These are phyloP conservation scores for Trachops cirrhosus DNA, from an alignment of 2,797 vertebrate genomes.

Conservation along the genomic window DNA sequence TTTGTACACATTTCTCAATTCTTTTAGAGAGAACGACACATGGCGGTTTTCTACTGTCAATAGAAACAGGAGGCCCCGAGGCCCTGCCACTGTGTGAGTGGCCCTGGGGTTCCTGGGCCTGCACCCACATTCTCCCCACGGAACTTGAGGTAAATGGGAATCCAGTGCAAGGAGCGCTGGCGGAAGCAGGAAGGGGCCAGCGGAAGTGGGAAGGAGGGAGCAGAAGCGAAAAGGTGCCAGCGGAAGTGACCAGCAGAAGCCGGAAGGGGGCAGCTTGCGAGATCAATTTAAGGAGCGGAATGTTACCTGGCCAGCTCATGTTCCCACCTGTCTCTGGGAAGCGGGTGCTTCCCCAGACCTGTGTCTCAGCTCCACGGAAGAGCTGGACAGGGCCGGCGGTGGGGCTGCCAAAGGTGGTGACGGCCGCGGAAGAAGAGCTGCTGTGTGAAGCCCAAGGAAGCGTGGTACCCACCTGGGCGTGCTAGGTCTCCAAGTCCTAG, in stretches of 20 bases:
- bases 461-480: conserved; percentile 86
- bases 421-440: conserved; percentile 67
- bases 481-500: conserved; percentile 79
- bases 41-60: not conserved
- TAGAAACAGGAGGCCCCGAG: fast-evolving
- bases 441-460: conserved; percentile 82
- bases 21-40: not conserved
- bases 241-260: not conserved
- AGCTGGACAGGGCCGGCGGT: conserved; percentile 82
- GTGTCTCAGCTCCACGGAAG: conserved; percentile 88
- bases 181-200: too few species aligned
- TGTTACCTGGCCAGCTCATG: not conserved
- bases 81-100: fast-evolving
- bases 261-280: not conserved
- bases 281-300: too few species aligned
- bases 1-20: not conserved
- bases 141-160: not conserved
- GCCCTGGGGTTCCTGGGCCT: not conserved
- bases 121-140: not conserved
- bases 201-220: too few species aligned
- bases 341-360: fast-evolving
- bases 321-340: not conserved
- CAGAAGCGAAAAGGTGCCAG: too few species aligned
- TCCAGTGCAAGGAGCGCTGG: fast-evolving
- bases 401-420: not conserved